phyloP scores from a whole-genome alignment of 1,140 invertebrate genomes.

The Cotesia typhae region DNA sequence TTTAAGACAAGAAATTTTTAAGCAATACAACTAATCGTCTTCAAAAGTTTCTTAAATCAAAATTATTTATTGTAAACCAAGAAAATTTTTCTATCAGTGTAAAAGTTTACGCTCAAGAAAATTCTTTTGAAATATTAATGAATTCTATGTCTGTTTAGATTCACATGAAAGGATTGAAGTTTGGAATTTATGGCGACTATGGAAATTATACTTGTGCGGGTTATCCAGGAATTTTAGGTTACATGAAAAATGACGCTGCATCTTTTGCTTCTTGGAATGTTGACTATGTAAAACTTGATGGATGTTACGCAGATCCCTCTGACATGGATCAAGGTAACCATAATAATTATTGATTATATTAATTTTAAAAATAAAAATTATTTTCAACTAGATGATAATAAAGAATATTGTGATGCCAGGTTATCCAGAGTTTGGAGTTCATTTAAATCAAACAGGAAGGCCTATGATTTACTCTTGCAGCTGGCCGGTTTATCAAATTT shows the following conservation, averaged over 20 bases:
- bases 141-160: constrained; percentile 70
- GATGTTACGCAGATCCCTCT: constrained; percentile 86
- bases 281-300: constrained; percentile 96
- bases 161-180: constrained; percentile 91
- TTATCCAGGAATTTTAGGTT: constrained; percentile 91
- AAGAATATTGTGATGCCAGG: constrained; percentile 62
- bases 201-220: constrained; percentile 95
- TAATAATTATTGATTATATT: constrained; percentile 11
- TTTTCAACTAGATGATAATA: too few species aligned
- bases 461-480: constrained; percentile 97
- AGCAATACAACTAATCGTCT: too few species aligned
- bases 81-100: too few species aligned
- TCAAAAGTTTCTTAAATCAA: too few species aligned
- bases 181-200: constrained; percentile 97
- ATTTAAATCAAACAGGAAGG: constrained; percentile 86
- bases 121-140: not conserved
- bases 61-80: too few species aligned
- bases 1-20: too few species aligned
- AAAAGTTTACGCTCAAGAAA: too few species aligned
- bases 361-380: too few species aligned
- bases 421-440: constrained; percentile 89
- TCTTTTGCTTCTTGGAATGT: constrained; percentile 97
- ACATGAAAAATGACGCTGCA: constrained; percentile 85
- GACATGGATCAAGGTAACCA: constrained; percentile 80
- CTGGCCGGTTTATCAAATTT: constrained; percentile 96